Conservation (phyloP, 1,140 invertebrate genomes). For the Lanistes nyassanus region DNA sequence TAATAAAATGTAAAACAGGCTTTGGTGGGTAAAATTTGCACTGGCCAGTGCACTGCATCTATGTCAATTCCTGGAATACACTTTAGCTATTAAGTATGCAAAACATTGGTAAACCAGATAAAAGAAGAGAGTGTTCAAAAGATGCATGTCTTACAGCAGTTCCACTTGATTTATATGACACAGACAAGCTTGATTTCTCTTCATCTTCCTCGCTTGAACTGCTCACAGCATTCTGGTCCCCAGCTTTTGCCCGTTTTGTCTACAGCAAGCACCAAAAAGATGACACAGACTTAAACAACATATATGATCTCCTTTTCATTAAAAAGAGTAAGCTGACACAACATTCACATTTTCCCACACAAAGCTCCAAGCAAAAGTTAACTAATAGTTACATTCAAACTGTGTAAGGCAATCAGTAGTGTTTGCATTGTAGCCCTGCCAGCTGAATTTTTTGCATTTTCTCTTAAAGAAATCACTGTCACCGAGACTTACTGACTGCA, state of each 20-base stretch:
- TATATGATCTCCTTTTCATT: not conserved
- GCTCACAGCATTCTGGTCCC: conserved; percentile 23
- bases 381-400: not conserved
- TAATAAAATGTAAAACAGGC: not conserved
- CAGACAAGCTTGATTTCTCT: conserved; percentile 32
- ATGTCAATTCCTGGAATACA: not conserved
- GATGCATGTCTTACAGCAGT: conserved; percentile 48
- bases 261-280: conserved; percentile 16
- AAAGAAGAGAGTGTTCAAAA: not conserved
- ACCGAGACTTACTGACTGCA: not conserved
- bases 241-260: conserved; percentile 47
- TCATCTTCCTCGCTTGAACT: conserved; percentile 44
- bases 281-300: not conserved
- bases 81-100: not conserved
- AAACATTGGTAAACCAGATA: not conserved
- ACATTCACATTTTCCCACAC: not conserved
- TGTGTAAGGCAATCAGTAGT: not conserved
- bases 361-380: not conserved
- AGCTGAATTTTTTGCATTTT: not conserved
- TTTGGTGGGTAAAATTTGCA: too few species aligned
- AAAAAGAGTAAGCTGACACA: not conserved
- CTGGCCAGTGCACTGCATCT: too few species aligned
- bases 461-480: not conserved
- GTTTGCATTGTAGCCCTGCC: too few species aligned
- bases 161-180: conserved; percentile 50